phyloP scores from a whole-genome alignment of 1,140 invertebrate species.

The Euura lappo region DNA sequence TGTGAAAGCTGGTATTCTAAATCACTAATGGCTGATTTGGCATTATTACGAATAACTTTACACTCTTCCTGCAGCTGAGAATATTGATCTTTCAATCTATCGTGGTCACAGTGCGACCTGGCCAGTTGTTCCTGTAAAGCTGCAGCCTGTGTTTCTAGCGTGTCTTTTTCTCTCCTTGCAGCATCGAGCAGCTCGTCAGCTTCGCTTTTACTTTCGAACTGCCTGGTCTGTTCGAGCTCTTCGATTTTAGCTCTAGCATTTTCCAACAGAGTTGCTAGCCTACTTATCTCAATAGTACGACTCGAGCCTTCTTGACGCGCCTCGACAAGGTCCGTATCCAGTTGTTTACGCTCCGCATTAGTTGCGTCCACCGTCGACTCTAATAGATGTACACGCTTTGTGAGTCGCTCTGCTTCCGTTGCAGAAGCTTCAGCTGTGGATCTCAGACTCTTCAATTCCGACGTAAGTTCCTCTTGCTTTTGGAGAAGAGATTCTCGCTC shows the following conservation, averaged over 20 bases:
- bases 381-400: constrained; percentile 70
- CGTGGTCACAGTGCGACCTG: constrained; percentile 76
- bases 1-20: constrained; percentile 80
- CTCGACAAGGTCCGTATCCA: constrained; percentile 74
- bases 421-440: constrained; percentile 57
- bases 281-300: constrained; percentile 74
- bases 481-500: constrained; percentile 74
- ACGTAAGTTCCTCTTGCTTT: constrained; percentile 81
- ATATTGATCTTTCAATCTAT: constrained; percentile 75
- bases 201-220: constrained; percentile 54
- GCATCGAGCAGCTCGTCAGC: constrained; percentile 75
- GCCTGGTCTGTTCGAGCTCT: constrained; percentile 50
- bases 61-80: constrained; percentile 79
- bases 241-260: constrained; percentile 75
- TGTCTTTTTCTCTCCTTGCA: constrained; percentile 72
- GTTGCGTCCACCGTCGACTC: constrained; percentile 75
- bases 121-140: constrained; percentile 79
- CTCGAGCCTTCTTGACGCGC: constrained; percentile 67
- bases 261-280: constrained; percentile 78
- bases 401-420: constrained; percentile 68
- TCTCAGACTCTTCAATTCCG: constrained; percentile 66
- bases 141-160: constrained; percentile 72
- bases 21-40: constrained; percentile 80
- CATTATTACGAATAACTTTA: constrained; percentile 79
- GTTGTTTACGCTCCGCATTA: constrained; percentile 73